Evolutionary conservation across 92 coral and sea anemone genomes (phyloP), one percentile per base, ranked within the genome.

Genomic region (Zoanthus sansibaricus): DNA sequence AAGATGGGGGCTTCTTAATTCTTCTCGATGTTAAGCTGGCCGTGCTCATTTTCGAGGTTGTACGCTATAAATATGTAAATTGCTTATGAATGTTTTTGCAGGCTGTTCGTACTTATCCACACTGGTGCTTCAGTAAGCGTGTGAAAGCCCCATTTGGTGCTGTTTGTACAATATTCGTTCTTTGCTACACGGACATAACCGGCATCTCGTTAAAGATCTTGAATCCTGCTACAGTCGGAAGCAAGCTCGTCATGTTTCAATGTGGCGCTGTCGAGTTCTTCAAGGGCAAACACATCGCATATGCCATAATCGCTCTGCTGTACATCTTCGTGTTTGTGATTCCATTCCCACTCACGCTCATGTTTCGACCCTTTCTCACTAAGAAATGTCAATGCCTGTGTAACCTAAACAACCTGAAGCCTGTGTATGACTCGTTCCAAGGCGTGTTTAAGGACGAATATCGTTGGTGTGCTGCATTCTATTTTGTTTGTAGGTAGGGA

Each of bases 381-480:
- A 97, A 72, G 71, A 72, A 87, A n/a, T 89, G 90, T 56, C 89
- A 94, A 42, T 95, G 95, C 12, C 71, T 95, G 30, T 87, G 85
- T 42, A 93, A 97, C 67, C 92, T 91, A 30, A 95, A 87, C 91
- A 88, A 95, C 61, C 92, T 91, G 72, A 94, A 78, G 71, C 98
- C 98, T 2, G 86, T 90, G 82, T 92, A 93, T 46, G 94, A 95
- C 86, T 92, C 99, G 55, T 92, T 93, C 54, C 99, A 97, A 62
- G 89, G 93, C 71, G 96, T 98, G 91, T 95, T 97, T 61, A 93
- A 95, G 70, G 96, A 95, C 70, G 89, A 90, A 10, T 97, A 92
- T 67, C 95, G 98, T 30, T 97, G 99, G 99, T 97, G 93, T 85
- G 92, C 99, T 25, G 95, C 99, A 6, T 97, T 97, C 87, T 97